Evolutionary conservation across 2,888 invertebrate species (phyloP), one percentile per base, ranked within the genome.

Genomic region (Leptopilina syphax): DNA sequence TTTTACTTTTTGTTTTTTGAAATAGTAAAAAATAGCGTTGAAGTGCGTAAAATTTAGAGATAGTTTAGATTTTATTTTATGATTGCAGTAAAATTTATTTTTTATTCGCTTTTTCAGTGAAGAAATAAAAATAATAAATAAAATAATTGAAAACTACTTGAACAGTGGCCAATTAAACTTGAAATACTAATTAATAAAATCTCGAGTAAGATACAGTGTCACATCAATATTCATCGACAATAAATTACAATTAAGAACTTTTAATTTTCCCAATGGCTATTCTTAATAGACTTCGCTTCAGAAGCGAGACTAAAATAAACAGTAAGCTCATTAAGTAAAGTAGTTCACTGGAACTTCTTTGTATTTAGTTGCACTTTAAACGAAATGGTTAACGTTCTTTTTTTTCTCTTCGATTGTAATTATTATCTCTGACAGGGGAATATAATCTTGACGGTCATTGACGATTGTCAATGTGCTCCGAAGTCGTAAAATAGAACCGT

Each of bases 401-500:
- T 70, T 27, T 41, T 77, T 65, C 24, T 5, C 44, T 1, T 18
- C 13, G 65, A 77, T 9, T 65, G 13, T 18, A 13, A 77, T 77
- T 50, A 24, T 8, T 34, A 34, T 34, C 34, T 34, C 65, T 65
- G 47, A 13, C 6, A 65, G 18, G 13, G 24, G 27, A 50, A 34
- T 34, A 3, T 24, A 54, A 6, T 50, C 50, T 47, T 77, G 24
- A 47, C 41, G n/a, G 50, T 77, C 50, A 65, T 47, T 77, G 77
- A 63, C 65, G 27, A 65, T 47, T 65, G 65, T 65, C 34, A 73
- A 73, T 73, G 3, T 34, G 57, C 34, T 73, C 34, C n/a, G 13
- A n/a, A 13, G 57, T 57, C 41, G 73, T 54, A 57, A 60, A 57
- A 57, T 73, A 57, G n/a, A 70, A 54, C 73, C 54, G 34, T 73